A percentile compares a stretch with the other conserved stretches of the same genome.
These are phyloP conservation scores for Pantherophis alleghaniensis DNA, from an alignment of 2,797 vertebrate species.

Conservation along the genomic window DNA sequence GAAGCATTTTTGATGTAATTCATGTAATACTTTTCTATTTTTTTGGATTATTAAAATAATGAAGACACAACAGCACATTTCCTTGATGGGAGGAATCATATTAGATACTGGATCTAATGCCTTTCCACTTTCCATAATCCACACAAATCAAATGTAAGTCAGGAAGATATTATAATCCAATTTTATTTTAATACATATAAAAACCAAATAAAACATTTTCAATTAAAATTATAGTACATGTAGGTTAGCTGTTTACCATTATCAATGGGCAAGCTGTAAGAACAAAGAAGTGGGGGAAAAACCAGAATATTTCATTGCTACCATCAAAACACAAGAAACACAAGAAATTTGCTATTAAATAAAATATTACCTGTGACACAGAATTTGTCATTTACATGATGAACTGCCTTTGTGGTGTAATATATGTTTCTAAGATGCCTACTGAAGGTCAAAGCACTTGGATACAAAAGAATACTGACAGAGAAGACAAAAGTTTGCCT, in stretches of 20 bases:
- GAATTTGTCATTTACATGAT: conserved; percentile 49
- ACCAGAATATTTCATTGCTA: conserved; percentile 42
- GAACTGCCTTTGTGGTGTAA: conserved; percentile 50
- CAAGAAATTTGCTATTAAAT: conserved; percentile 51
- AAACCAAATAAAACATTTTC: conserved; percentile 38
- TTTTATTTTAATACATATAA: conserved; percentile 46
- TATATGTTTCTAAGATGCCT: conserved; percentile 34
- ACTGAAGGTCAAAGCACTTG: conserved; percentile 49
- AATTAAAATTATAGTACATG: conserved; percentile 46
- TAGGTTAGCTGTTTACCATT: conserved; percentile 26
- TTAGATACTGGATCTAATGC: conserved; percentile 8
- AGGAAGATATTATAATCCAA: conserved; percentile 34
- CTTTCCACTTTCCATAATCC: conserved; percentile 23
- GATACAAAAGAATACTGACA: conserved; percentile 34
- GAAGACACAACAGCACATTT: conserved; percentile 18
- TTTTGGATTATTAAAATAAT: conserved; percentile 43
- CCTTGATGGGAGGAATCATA: conserved; percentile 42
- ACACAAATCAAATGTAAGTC: conserved; percentile 43
- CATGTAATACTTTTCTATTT: conserved; percentile 26
- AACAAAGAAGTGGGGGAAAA: conserved; percentile 33
- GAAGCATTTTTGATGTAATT: conserved; percentile 39
- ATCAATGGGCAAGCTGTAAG: conserved; percentile 29
- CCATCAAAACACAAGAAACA: conserved; percentile 44
- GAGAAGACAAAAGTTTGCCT: conserved; percentile 54
- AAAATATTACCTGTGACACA: conserved; percentile 50